A percentile compares a stretch with the other conserved stretches of the same genome.
These are phyloP conservation scores for Ischnura elegans DNA, from an alignment of 2,888 invertebrate species.

Conservation along the genomic window DNA sequence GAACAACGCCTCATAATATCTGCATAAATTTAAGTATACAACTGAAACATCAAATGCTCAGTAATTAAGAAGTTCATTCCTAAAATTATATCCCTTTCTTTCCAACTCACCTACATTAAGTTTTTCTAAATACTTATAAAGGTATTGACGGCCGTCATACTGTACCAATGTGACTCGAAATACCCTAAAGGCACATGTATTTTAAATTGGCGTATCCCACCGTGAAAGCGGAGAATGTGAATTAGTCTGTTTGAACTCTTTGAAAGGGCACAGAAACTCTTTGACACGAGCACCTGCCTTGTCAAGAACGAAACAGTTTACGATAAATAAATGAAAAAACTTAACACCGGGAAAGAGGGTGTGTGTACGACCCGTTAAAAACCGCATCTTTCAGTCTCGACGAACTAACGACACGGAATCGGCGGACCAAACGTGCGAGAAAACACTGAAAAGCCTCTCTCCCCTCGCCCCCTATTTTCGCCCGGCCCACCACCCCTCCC, in stretches of 20 bases:
- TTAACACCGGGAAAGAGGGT: neutral
- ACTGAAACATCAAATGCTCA: no score
- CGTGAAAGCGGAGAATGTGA: neutral
- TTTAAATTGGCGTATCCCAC: neutral
- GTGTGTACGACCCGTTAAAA: neutral
- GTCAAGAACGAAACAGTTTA: neutral
- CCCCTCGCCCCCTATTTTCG: no score
- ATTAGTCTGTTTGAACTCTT: neutral
- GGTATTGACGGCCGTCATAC: no score
- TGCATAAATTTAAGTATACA: no score
- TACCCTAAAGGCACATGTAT: no score
- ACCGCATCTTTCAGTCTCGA: slow-evolving; percentile 11
- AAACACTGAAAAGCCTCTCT: neutral
- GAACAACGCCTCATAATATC: no score
- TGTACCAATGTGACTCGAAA: no score
- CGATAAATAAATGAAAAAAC: neutral
- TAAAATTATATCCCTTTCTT: no score
- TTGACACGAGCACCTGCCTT: neutral
- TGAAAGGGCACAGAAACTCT: neutral
- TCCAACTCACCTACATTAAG: no score
- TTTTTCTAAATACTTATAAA: no score
- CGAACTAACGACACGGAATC: neutral
- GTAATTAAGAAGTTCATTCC: no score
- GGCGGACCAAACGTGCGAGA: neutral
- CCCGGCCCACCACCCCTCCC: neutral